Evolutionary conservation across 2,888 invertebrate species (phyloP).

Genomic region (Apantesis nais): DNA sequence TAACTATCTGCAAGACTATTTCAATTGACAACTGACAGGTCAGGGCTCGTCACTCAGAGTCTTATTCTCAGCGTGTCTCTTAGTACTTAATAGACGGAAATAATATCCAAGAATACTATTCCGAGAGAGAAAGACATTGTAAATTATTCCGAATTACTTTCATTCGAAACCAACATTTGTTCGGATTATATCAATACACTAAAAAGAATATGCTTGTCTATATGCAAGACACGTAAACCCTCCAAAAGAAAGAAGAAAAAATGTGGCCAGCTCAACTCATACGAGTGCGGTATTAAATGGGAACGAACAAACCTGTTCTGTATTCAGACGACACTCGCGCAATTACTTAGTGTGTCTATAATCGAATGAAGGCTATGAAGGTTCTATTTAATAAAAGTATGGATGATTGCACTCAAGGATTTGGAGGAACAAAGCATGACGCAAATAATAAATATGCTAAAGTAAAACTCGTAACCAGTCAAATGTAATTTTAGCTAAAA

Average conservation of each 20-base stretch:
- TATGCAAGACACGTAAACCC: slow-evolving; percentile 28
- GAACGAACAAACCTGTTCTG: slow-evolving; percentile 25
- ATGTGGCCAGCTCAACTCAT: slow-evolving; percentile 26
- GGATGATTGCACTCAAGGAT: background rate
- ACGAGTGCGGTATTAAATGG: slow-evolving; percentile 14
- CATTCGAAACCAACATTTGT: slow-evolving; percentile 8
- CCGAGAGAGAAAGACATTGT: background rate
- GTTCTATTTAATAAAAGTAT: slow-evolving; percentile 29
- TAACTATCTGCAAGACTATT: too few relatives aligned
- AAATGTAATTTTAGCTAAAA: background rate
- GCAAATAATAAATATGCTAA: background rate
- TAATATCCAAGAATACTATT: background rate
- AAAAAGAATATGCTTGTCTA: slow-evolving; percentile 18
- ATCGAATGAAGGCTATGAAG: slow-evolving; percentile 44
- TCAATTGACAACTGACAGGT: too few relatives aligned
- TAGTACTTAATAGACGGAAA: background rate
- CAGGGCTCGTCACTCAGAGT: background rate
- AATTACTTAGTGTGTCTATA: slow-evolving; percentile 48
- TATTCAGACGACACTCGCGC: slow-evolving; percentile 32
- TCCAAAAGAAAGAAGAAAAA: slow-evolving; percentile 24
- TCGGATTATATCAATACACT: slow-evolving; percentile 17
- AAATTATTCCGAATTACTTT: background rate
- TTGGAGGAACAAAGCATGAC: background rate
- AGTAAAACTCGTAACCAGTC: background rate
- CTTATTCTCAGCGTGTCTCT: background rate